These are phyloP conservation scores for Empis livida DNA, from an alignment of 2,888 invertebrate species.

Conservation along the genomic window DNA sequence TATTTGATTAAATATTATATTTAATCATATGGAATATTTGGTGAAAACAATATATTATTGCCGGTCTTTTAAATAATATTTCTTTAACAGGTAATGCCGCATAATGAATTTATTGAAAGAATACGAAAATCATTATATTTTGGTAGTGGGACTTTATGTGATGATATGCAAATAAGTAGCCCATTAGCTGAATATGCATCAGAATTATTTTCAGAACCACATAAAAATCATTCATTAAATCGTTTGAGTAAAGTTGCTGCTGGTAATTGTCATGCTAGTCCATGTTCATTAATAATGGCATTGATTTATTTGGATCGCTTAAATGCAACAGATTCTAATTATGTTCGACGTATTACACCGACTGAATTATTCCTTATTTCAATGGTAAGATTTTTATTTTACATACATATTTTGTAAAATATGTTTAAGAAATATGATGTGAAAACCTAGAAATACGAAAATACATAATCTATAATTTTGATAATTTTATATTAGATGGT, in stretches of 20 bases:
- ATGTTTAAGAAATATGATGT: too few relatives aligned
- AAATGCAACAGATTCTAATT: slow-evolving; percentile 65
- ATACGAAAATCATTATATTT: slow-evolving; percentile 84
- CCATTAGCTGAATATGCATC: slow-evolving; percentile 64
- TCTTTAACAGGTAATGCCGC: slow-evolving; percentile 33
- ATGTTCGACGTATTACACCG: slow-evolving; percentile 69
- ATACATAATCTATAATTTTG: too few relatives aligned
- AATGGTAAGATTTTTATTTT: slow-evolving; percentile 54
- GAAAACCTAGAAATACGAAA: too few relatives aligned
- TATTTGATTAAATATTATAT: too few relatives aligned
- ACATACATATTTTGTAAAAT: too few relatives aligned
- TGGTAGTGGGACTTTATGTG: slow-evolving; percentile 68
- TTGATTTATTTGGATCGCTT: slow-evolving; percentile 87
- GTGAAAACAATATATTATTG: too few relatives aligned
- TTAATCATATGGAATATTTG: too few relatives aligned
- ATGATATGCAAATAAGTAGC: slow-evolving; percentile 54
- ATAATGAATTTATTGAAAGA: slow-evolving; percentile 65
- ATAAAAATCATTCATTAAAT: slow-evolving; percentile 61
- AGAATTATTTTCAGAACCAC: slow-evolving; percentile 66
- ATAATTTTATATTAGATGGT: slow-evolving; percentile 56
- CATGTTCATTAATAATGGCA: slow-evolving; percentile 85
- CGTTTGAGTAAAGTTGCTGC: slow-evolving; percentile 64
- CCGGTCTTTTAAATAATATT: background rate
- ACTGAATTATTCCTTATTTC: slow-evolving; percentile 91
- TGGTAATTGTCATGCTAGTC: slow-evolving; percentile 60